These are phyloP conservation scores for Enoplosus armatus DNA, from an alignment of 2,797 vertebrate genomes.

Conservation along the genomic window DNA sequence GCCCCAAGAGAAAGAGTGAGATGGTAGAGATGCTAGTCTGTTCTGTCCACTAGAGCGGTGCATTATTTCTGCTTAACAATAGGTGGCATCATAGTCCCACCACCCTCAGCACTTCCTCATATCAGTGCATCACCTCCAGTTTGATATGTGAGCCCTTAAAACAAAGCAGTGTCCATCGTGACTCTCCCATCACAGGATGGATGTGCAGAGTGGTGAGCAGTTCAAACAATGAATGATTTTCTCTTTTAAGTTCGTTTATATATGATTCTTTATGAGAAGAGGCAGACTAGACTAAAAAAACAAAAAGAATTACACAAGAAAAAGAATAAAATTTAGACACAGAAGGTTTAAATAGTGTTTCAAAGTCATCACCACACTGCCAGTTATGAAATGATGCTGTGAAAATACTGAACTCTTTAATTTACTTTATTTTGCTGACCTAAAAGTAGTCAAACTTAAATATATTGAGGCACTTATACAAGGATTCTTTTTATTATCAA, in stretches of 20 bases:
- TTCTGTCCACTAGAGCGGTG: not conserved
- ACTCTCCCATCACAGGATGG: not conserved
- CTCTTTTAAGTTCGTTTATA: not conserved
- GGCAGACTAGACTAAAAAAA: not conserved
- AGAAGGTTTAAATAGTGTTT: not conserved
- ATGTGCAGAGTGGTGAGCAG: not conserved
- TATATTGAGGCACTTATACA: too few species aligned
- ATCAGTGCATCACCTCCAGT: not conserved
- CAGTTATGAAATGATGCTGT: not conserved
- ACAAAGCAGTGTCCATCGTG: not conserved
- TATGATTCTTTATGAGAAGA: not conserved
- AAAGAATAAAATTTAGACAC: not conserved
- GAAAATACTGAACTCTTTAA: not conserved
- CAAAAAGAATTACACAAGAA: not conserved
- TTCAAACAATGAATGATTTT: not conserved
- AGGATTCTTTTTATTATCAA: not conserved
- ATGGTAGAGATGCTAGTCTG: not conserved
- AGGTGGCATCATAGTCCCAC: conserved; percentile 61
- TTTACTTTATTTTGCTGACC: not conserved
- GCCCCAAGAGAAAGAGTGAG: conserved; percentile 7
- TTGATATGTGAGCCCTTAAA: too few species aligned
- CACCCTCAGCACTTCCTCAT: not conserved
- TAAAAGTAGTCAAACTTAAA: not conserved
- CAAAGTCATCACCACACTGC: not conserved
- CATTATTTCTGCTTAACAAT: conserved; percentile 45